These are phyloP conservation scores for Drosophila emarginata DNA, from an alignment of 2,888 invertebrate species.

Conservation along the genomic window DNA sequence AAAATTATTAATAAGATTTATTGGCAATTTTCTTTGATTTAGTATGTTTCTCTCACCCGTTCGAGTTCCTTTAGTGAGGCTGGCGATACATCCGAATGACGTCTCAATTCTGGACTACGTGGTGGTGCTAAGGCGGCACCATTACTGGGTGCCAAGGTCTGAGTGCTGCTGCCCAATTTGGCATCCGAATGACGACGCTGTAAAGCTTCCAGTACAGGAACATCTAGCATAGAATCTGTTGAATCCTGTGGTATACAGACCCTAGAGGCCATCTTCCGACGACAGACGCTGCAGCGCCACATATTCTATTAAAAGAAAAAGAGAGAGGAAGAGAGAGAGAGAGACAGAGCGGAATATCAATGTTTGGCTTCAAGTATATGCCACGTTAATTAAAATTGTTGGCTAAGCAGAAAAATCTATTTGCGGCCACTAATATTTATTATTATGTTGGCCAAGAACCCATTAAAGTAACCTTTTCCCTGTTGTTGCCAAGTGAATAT, in stretches of 20 bases:
- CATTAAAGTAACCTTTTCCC: slow-evolving; percentile 23
- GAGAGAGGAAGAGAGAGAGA: slow-evolving; percentile 10
- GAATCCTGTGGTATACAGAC: slow-evolving; percentile 91
- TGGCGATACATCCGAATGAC: slow-evolving; percentile 94
- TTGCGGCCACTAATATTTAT: slow-evolving; percentile 54
- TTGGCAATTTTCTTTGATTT: background rate
- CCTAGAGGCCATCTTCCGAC: slow-evolving; percentile 91
- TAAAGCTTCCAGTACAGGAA: slow-evolving; percentile 90
- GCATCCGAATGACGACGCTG: slow-evolving; percentile 92
- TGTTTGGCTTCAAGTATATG: slow-evolving; percentile 35
- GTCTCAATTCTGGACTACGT: slow-evolving; percentile 90
- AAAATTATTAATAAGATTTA: no score
- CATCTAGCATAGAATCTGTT: slow-evolving; percentile 91
- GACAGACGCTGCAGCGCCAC: slow-evolving; percentile 95
- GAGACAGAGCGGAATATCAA: slow-evolving; percentile 36
- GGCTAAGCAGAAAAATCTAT: slow-evolving; percentile 46
- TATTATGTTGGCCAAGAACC: slow-evolving; percentile 41
- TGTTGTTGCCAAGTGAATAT: slow-evolving; percentile 47
- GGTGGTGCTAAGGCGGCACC: slow-evolving; percentile 90
- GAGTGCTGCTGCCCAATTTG: slow-evolving; percentile 85
- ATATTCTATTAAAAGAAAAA: slow-evolving; percentile 84
- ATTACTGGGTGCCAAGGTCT: slow-evolving; percentile 82
- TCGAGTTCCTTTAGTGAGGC: slow-evolving; percentile 94
- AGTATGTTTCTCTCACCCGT: slow-evolving; percentile 85
- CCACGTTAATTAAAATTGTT: slow-evolving; percentile 52